Evolutionary conservation across 2,113 vertebrate species (phyloP).

Genomic region (Lontra canadensis): DNA sequence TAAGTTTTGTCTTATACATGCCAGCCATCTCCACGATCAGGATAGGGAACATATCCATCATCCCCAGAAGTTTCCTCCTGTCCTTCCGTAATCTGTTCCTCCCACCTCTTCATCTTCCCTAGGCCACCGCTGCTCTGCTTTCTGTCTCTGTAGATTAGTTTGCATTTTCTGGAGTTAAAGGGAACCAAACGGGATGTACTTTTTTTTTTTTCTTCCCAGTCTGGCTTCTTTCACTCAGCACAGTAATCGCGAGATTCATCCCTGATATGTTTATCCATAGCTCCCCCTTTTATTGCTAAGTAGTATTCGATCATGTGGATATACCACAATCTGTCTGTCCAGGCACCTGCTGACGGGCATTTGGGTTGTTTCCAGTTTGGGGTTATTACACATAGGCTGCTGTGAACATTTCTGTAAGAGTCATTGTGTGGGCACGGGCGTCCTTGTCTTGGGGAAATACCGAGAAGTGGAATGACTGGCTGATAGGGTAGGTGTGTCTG

Average conservation of each 20-base stretch:
- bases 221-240: background rate
- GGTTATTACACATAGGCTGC: background rate
- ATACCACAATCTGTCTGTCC: background rate
- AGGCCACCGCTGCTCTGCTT: background rate
- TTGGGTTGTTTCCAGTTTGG: background rate
- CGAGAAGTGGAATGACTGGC: background rate
- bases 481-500: background rate
- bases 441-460: background rate
- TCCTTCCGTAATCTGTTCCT: background rate
- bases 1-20: background rate
- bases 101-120: background rate
- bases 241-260: background rate
- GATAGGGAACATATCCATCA: background rate
- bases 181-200: background rate
- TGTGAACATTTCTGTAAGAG: background rate
- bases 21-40: background rate
- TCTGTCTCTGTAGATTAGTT: background rate
- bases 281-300: background rate
- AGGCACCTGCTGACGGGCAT: background rate
- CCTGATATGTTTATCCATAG: background rate
- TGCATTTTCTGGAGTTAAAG: background rate
- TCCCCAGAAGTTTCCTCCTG: background rate
- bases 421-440: background rate
- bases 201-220: background rate
- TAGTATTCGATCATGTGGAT: background rate